Percentiles rank a stretch among this genome's conserved stretches.
These are phyloP conservation scores for Ranitomeya variabilis DNA, from an alignment of 2,113 vertebrate genomes.

Conservation along the genomic window DNA sequence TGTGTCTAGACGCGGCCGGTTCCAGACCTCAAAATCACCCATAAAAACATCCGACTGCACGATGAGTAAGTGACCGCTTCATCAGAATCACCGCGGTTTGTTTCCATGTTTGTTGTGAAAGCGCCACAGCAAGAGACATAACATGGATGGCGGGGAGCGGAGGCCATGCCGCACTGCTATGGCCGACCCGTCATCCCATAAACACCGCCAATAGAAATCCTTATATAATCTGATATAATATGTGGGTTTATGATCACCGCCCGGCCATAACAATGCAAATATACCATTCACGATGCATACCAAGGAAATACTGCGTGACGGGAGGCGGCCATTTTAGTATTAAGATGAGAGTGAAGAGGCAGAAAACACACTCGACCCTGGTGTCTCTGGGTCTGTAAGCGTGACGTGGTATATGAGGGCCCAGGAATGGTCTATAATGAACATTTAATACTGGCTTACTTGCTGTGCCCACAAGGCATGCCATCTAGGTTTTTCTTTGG, in stretches of 20 bases:
- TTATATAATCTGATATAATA: neutral
- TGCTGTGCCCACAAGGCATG: too few relatives aligned
- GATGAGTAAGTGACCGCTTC: neutral
- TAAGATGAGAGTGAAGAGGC: neutral
- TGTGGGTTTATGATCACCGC: neutral
- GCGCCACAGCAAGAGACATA: neutral
- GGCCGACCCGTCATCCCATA: neutral
- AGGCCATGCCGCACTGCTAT: neutral
- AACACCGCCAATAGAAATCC: neutral
- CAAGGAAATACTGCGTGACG: neutral
- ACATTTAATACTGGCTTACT: too few relatives aligned
- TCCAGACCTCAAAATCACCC: neutral
- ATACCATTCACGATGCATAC: neutral
- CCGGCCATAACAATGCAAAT: neutral
- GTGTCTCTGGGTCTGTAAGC: too few relatives aligned
- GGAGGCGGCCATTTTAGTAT: neutral
- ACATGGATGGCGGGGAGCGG: neutral
- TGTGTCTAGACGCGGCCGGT: neutral
- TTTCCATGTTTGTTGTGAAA: neutral
- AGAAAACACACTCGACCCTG: too few relatives aligned
- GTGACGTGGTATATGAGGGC: too few relatives aligned
- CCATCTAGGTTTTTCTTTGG: too few relatives aligned
- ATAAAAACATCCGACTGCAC: neutral
- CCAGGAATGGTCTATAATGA: too few relatives aligned
- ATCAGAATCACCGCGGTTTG: neutral